A percentile compares a stretch with the other conserved stretches of the same genome.
Evolutionary conservation across 2,888 invertebrate species (phyloP).

Genomic region (Melanchra persicariae): DNA sequence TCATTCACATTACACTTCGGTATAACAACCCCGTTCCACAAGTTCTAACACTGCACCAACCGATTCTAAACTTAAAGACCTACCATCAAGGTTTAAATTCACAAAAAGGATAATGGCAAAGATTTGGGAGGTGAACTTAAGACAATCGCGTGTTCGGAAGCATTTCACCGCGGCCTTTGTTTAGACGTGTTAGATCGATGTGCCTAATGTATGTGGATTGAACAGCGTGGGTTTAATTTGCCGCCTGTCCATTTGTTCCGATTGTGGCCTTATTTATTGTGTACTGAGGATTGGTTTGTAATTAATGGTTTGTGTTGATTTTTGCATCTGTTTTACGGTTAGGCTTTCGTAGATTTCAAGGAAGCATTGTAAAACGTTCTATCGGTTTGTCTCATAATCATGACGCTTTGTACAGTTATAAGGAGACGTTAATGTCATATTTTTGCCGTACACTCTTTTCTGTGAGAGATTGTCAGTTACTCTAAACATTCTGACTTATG

Average conservation of each 20-base stretch:
- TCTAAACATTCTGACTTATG: neutral
- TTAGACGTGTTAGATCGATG: conserved; percentile 89
- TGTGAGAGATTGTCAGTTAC: neutral
- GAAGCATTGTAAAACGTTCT: neutral
- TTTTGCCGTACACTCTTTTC: neutral
- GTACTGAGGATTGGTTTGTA: conserved; percentile 78
- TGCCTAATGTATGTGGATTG: conserved; percentile 88
- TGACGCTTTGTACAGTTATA: neutral
- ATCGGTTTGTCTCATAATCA: neutral
- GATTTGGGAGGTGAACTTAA: conserved; percentile 74
- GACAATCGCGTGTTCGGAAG: conserved; percentile 87
- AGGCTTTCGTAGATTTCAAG: neutral
- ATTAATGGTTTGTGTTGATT: conserved; percentile 66
- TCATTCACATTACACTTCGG: conserved; percentile 54
- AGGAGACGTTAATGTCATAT: neutral
- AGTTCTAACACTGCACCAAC: conserved; percentile 47
- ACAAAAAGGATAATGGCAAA: conserved; percentile 35
- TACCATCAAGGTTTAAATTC: conserved; percentile 57
- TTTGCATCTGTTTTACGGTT: conserved; percentile 35
- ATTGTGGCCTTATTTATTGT: conserved; percentile 88
- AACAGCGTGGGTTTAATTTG: conserved; percentile 87
- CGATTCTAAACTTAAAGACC: conserved; percentile 53
- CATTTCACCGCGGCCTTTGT: conserved; percentile 85
- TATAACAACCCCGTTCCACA: conserved; percentile 43
- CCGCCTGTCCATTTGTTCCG: conserved; percentile 90